These are phyloP conservation scores for Aythya baeri DNA, from an alignment of 2,113 vertebrate species.

Conservation along the genomic window DNA sequence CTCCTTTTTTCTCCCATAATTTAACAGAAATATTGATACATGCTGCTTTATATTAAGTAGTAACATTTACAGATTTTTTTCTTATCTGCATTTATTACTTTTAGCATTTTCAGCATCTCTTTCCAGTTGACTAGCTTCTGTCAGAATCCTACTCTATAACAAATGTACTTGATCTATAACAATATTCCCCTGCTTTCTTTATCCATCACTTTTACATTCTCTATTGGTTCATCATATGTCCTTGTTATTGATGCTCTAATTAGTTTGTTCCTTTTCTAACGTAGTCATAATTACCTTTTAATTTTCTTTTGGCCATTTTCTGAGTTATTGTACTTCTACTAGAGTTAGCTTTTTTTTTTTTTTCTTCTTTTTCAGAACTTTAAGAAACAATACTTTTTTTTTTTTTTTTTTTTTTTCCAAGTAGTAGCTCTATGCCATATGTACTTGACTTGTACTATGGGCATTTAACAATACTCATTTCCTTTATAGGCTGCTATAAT, in stretches of 20 bases:
- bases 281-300: not conserved
- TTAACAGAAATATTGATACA: not conserved
- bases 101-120: not conserved
- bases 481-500: not conserved
- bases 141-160: not conserved
- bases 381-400: not conserved
- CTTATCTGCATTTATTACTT: not conserved
- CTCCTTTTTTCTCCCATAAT: not conserved
- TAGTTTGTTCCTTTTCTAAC: not conserved
- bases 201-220: not conserved
- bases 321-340: not conserved
- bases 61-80: not conserved
- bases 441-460: fast-evolving
- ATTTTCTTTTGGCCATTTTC: not conserved
- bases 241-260: not conserved
- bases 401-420: not conserved
- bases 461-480: not conserved
- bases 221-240: not conserved
- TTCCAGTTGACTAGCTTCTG: not conserved
- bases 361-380: not conserved
- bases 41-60: not conserved
- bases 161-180: not conserved
- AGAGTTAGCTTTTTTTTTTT: not conserved
- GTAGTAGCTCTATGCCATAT: not conserved
- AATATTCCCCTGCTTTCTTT: not conserved